Conservation (phyloP, 2,113 vertebrate genomes). For the Gymnarchus niloticus region DNA sequence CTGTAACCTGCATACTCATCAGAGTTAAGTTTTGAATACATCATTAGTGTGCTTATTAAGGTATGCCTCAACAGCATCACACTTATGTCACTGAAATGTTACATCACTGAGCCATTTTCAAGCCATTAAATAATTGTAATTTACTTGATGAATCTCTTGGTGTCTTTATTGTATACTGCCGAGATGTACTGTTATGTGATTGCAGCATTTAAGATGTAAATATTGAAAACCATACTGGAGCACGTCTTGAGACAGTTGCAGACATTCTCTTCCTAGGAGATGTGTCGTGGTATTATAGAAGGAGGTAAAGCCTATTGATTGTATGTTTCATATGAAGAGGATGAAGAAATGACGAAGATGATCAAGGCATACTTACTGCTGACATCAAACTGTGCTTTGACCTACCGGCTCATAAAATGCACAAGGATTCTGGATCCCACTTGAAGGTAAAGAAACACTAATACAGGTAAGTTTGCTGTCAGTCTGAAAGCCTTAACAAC, state of each 20-base stretch:
- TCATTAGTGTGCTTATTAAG: too few relatives aligned
- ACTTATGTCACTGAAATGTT: too few relatives aligned
- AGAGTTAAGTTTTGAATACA: too few relatives aligned
- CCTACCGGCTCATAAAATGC: background rate
- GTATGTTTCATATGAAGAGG: background rate
- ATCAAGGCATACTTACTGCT: background rate
- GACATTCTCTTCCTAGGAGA: background rate
- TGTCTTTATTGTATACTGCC: background rate
- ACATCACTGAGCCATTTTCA: too few relatives aligned
- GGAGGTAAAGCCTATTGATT: background rate
- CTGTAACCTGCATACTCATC: background rate
- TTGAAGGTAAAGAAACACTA: background rate
- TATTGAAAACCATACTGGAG: background rate
- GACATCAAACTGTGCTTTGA: conserved; percentile 5
- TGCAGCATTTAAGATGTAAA: background rate
- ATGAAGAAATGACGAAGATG: conserved; percentile 1
- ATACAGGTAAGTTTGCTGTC: background rate
- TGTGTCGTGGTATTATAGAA: background rate
- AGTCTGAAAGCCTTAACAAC: too few relatives aligned
- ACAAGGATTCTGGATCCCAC: background rate
- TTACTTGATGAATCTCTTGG: background rate
- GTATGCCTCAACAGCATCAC: too few relatives aligned
- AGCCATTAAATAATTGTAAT: background rate
- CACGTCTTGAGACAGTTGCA: background rate
- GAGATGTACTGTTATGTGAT: background rate